Evolutionary conservation across 2,113 vertebrate genomes (phyloP), one percentile per base, ranked within the genome.

Genomic region (Ageneiosus marmoratus): DNA sequence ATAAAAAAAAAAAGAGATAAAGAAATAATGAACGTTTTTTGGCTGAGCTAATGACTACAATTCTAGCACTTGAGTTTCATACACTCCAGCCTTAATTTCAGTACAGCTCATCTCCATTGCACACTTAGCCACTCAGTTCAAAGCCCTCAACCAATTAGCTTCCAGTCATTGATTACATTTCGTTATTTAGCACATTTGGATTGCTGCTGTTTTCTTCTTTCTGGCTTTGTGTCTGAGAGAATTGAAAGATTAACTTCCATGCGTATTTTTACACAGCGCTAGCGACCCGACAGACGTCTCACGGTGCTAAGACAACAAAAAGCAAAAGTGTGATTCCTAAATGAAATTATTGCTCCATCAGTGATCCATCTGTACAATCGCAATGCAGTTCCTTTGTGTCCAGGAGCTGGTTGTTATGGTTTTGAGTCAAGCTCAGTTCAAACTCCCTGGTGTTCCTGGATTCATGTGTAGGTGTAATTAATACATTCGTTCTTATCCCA

Each of bases 381-480:
- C 62, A 79, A 55, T 63, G 78, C 37, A 78, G 76, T 83, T 87
- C 60, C 51, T 83, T 85, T 81, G 79, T 83, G 51, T 80, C 81
- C 84, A 82, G 72, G 77, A 88, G 82, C 65, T 58, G 20, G 60
- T 56, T 82, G 84, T 88, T 79, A 85, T 82, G 76, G 79, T 73
- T 87, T 82, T 58, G 77, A 72, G 75, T 75, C 60, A 56, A n/a
- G 76, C 62, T 72, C 55, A 16, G 7, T 27, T 73, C n/a, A 27
- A 48, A 50, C 44, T 29, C 44, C 13, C 1, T 73, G 70, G 12
- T 48, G 72, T 51, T 53, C 50, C 18, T 22, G 1, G 73, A 34
- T 53, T 53, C 16, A 6, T 53, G 15, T 75, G 48, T 1, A 75
- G 73, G 4, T 10, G 48, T 53, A 75, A 75, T 75, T 75, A 75